Percentiles rank a stretch among this genome's conserved stretches.
These are phyloP conservation scores for Eulemur coronatus DNA, from an alignment of 2,797 vertebrate genomes.

Conservation along the genomic window DNA sequence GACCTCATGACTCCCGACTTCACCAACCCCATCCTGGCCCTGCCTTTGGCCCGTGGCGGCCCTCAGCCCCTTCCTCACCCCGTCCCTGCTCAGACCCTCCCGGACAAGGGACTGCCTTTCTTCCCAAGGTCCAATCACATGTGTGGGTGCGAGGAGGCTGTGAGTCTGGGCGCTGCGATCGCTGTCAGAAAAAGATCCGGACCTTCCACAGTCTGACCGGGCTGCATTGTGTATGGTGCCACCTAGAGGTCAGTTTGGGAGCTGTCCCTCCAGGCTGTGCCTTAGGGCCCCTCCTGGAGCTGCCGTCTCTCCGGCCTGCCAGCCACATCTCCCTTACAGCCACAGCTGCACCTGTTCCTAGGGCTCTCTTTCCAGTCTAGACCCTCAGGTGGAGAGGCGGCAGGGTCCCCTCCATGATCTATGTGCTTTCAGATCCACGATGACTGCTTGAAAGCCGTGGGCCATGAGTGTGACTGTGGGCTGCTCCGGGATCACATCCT, in stretches of 20 bases:
- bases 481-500: constrained; percentile 92
- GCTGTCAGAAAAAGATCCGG: constrained; percentile 95
- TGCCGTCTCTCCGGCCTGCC: not conserved
- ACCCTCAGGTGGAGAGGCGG: not conserved
- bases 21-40: not conserved
- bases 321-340: not conserved
- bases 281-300: not conserved
- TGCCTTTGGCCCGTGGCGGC: not conserved
- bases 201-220: constrained; percentile 92
- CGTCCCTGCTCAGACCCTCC: not conserved
- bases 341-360: not conserved
- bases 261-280: not conserved
- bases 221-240: constrained; percentile 95
- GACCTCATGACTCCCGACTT: not conserved
- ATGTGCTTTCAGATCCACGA: constrained; percentile 89
- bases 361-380: not conserved
- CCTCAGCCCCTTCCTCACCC: not conserved
- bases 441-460: constrained; percentile 88
- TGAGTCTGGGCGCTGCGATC: constrained; percentile 90
- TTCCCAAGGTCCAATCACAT: constrained; percentile 88
- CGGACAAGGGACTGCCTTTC: not conserved
- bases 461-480: constrained; percentile 90
- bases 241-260: constrained; percentile 87
- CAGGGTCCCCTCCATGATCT: not conserved
- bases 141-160: constrained; percentile 95